A percentile compares a stretch with the other conserved stretches of the same genome.
These are phyloP conservation scores for Bagarius yarrelli DNA, from an alignment of 2,113 vertebrate species.

Conservation along the genomic window DNA sequence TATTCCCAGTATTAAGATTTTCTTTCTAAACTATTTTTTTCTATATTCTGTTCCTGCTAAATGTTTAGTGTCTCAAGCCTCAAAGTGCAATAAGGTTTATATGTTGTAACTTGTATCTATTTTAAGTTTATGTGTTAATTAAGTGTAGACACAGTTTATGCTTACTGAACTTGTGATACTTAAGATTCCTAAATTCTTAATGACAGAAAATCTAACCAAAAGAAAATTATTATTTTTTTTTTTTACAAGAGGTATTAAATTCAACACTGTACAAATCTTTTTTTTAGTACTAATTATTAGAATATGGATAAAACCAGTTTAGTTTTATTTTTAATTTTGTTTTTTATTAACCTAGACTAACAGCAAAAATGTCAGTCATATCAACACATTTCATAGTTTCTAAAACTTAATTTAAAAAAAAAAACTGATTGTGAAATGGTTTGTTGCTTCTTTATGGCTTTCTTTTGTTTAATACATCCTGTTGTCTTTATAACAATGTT, in stretches of 20 bases:
- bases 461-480: too few relatives aligned
- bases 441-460: too few relatives aligned
- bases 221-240: not conserved
- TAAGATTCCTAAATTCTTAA: not conserved
- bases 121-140: constrained; percentile 59
- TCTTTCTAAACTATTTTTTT: constrained; percentile 44
- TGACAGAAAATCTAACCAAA: not conserved
- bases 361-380: not conserved
- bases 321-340: too few relatives aligned
- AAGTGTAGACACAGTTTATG: constrained; percentile 36
- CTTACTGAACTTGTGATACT: not conserved
- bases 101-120: constrained; percentile 47
- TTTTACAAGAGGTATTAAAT: not conserved
- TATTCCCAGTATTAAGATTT: constrained; percentile 36
- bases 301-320: not conserved
- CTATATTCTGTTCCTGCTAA: constrained; percentile 26
- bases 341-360: not conserved
- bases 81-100: constrained; percentile 45
- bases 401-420: too few relatives aligned
- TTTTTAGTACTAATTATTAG: not conserved
- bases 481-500: too few relatives aligned
- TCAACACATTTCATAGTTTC: not conserved
- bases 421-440: too few relatives aligned
- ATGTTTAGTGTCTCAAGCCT: constrained; percentile 45
- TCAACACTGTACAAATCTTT: not conserved